Conservation (phyloP, 2,797 vertebrate species). For the Tokudaia tokunoshimensis region DNA sequence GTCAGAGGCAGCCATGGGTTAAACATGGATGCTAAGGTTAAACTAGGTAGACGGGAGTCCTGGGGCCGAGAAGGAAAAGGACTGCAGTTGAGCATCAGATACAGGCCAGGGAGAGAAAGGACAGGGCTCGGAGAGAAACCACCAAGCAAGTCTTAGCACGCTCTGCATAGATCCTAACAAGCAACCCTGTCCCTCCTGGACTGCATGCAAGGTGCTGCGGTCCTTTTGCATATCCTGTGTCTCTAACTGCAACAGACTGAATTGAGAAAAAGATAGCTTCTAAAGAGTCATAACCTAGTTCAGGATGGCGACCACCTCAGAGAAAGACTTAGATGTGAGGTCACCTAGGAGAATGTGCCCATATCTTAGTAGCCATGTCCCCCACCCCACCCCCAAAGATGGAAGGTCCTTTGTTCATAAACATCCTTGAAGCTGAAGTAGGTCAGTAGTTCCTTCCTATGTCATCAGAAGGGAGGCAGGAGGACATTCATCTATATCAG, state of each 20-base stretch:
- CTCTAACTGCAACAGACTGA: not conserved
- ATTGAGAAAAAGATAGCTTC: not conserved
- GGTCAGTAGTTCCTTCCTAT: not conserved
- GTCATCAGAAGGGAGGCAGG: not conserved
- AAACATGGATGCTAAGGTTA: not conserved
- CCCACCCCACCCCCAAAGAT: not conserved
- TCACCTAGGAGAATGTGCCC: not conserved
- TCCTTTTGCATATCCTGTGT: not conserved
- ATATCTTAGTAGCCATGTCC: not conserved
- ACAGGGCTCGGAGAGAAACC: not conserved
- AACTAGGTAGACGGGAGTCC: too few relatives aligned
- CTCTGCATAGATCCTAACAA: not conserved
- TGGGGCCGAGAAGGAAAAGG: not conserved
- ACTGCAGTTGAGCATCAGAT: not conserved
- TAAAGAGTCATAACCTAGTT: not conserved
- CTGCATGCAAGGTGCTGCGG: not conserved
- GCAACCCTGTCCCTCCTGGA: not conserved
- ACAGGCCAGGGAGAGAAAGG: not conserved
- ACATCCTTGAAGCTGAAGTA: not conserved
- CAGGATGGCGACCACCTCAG: not conserved
- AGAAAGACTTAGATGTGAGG: not conserved
- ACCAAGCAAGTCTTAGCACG: not conserved
- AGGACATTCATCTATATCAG: not conserved
- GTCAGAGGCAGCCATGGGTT: not conserved
- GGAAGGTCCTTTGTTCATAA: not conserved